These are phyloP conservation scores for Semnornis frantzii DNA, from an alignment of 2,113 vertebrate genomes.

Conservation along the genomic window DNA sequence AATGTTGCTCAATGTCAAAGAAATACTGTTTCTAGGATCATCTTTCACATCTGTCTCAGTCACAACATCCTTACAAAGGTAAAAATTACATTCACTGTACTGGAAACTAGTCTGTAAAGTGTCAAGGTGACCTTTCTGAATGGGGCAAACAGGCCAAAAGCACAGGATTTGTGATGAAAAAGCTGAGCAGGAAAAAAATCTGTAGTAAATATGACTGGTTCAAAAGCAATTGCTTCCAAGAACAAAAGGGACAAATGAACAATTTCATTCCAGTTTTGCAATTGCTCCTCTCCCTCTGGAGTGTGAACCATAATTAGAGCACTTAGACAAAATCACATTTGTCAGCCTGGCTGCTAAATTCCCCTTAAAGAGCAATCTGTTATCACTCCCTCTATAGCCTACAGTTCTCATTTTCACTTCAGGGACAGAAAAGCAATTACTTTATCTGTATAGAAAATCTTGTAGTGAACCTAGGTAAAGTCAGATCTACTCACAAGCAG, in stretches of 20 bases:
- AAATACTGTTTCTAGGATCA: neutral
- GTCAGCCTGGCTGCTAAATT: slow-evolving; percentile 29
- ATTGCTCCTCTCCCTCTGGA: slow-evolving; percentile 41
- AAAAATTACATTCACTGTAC: neutral
- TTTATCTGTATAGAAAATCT: slow-evolving; percentile 38
- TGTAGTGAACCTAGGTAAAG: neutral
- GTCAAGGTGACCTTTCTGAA: neutral
- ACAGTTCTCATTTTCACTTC: slow-evolving; percentile 13
- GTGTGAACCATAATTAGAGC: slow-evolving; percentile 44
- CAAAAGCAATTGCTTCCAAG: slow-evolving; percentile 42
- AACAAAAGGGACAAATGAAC: slow-evolving; percentile 55
- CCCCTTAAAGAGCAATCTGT: slow-evolving; percentile 12
- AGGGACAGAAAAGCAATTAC: slow-evolving; percentile 4
- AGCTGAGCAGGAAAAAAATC: slow-evolving; percentile 3
- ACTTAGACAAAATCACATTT: slow-evolving; percentile 50
- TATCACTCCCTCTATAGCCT: slow-evolving; percentile 19
- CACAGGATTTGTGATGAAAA: neutral
- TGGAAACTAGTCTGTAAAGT: neutral
- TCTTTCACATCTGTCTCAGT: neutral
- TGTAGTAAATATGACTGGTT: slow-evolving; percentile 3
- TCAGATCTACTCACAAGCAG: neutral
- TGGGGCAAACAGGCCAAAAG: neutral
- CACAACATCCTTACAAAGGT: neutral
- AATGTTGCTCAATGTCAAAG: neutral
- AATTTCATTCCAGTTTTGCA: slow-evolving; percentile 34